These are phyloP conservation scores for Sylvia atricapilla DNA, from an alignment of 2,113 vertebrate species.

Conservation along the genomic window DNA sequence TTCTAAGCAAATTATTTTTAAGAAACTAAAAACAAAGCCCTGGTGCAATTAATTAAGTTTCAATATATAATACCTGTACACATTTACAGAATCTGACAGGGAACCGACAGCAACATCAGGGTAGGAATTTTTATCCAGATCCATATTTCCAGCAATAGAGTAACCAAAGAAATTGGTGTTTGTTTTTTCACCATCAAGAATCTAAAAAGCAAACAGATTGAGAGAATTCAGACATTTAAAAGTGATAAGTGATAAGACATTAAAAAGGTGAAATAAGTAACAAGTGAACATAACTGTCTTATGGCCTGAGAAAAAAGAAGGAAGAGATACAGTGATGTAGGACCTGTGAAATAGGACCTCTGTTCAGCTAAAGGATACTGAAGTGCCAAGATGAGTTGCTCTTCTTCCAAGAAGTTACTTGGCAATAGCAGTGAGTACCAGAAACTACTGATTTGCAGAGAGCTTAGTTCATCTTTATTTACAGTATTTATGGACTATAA, in stretches of 20 bases:
- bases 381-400: not conserved
- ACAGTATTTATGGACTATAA: not conserved
- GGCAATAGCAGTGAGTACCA: not conserved
- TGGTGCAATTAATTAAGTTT: not conserved
- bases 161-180: conserved; percentile 86
- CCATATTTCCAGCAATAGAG: conserved; percentile 94
- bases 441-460: not conserved
- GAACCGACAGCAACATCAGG: conserved; percentile 94
- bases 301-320: not conserved
- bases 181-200: conserved; percentile 81
- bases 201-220: conserved; percentile 69
- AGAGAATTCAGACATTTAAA: not conserved
- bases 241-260: not conserved
- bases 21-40: not conserved
- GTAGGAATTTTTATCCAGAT: conserved; percentile 90
- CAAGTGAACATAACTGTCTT: not conserved
- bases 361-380: not conserved
- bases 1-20: not conserved
- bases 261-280: not conserved
- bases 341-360: not conserved
- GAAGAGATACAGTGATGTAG: not conserved
- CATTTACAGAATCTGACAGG: conserved; percentile 86
- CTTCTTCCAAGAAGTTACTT: not conserved
- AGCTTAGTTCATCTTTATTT: not conserved
- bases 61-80: conserved; percentile 81